Conservation (phyloP, 2,797 vertebrate species). For the Taeniopygia guttata region DNA sequence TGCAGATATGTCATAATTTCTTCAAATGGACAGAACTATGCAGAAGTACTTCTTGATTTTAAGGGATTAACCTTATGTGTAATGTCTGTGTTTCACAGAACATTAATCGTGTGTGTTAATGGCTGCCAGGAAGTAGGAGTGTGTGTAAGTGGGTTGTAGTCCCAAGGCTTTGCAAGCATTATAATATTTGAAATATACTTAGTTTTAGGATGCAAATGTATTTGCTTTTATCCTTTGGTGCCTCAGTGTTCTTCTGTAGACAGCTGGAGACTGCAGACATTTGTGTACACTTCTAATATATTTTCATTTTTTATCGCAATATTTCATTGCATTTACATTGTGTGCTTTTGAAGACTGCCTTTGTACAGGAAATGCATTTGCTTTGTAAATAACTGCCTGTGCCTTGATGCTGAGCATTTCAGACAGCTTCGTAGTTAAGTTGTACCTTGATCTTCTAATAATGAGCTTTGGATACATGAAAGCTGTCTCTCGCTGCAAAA, state of each 20-base stretch:
- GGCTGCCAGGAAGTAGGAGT: background rate
- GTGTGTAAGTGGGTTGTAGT: background rate
- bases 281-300: background rate
- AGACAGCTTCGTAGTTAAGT: conserved; percentile 2
- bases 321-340: background rate
- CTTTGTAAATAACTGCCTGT: conserved; percentile 2
- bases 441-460: conserved; percentile 51
- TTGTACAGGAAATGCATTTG: background rate
- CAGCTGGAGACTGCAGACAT: background rate
- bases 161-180: background rate
- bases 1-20: background rate
- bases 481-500: conserved; percentile 32
- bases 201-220: background rate
- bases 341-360: background rate
- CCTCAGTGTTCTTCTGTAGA: background rate
- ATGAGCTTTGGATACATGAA: conserved; percentile 37
- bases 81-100: background rate
- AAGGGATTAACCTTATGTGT: background rate
- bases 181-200: background rate
- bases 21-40: background rate
- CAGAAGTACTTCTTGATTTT: background rate
- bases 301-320: background rate
- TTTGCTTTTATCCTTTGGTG: background rate
- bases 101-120: background rate
- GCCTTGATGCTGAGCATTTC: background rate